Evolutionary conservation across 1,140 invertebrate species (phyloP), one percentile per base, ranked within the genome.

Genomic region (Megathymus violae): DNA sequence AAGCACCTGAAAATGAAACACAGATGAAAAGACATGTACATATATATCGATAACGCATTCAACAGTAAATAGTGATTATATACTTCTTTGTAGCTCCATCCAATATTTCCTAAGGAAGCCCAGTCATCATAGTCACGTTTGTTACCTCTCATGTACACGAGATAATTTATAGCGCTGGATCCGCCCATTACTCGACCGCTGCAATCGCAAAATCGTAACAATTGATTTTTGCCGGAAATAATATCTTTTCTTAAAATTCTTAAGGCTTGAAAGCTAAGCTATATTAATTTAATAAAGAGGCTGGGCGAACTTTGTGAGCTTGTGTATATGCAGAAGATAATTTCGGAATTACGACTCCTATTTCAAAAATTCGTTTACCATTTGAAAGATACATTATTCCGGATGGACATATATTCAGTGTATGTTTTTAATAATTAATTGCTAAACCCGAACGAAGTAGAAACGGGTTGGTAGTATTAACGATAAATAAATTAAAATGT

Each of bases 131-230:
- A 97, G 82, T 97, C 96, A 14, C 84, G 76, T 51, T 91, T 93
- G 85, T 96, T 95, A 5, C 96, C 96, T 67, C 96, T 91, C 5
- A 96, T 94, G 77, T 97, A 96, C 9, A 96, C 94, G 93, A 97
- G 94, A 60, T 95, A 95, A 85, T 97, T 97, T 9, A 96, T 92
- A 0, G 94, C 92, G 61, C 95, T 96, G 1, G 94, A 94, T 4
- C 96, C 96, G 4, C 96, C 96, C 78, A 95, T 85, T 7, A 91
- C 89, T 81, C 92, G 93, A n/a, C 93, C 93, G 64, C 90, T 91
- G 82, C 38, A 85, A 85, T 59, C 54, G 27, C 31, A 56, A 59
- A 59, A 50, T 64, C 16, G 51, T 17, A 41, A 50, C 41, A 59
- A 6, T 56, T 69, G 50, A 51, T 62, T 46, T 43, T 47, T 36